Evolutionary conservation across 2,888 invertebrate species (phyloP).

Genomic region (Ferrisia virgata): DNA sequence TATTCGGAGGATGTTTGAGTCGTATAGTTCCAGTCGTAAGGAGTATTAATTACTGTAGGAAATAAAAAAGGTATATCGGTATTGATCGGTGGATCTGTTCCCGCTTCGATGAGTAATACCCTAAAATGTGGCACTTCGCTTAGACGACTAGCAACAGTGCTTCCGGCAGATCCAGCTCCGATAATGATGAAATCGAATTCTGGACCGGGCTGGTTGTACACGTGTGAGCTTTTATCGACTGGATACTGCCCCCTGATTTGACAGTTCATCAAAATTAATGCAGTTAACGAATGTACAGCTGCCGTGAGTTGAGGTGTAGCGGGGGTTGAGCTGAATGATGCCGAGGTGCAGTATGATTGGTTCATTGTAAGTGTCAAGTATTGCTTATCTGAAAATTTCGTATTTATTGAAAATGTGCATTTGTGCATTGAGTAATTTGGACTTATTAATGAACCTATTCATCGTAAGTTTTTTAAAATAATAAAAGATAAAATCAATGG

Average conservation of each 20-base stretch:
- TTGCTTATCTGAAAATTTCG: too few species aligned
- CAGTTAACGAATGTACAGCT: constrained; percentile 75
- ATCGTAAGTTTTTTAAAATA: too few species aligned
- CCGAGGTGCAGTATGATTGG: constrained; percentile 75
- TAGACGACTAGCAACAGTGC: constrained; percentile 57
- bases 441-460: too few species aligned
- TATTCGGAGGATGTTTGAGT: constrained; percentile 54
- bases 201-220: neutral
- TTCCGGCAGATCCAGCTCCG: constrained; percentile 60
- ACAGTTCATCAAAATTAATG: constrained; percentile 61
- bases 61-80: constrained; percentile 56
- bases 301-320: constrained; percentile 83
- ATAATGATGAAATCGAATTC: constrained; percentile 55
- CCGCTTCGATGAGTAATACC: constrained; percentile 57
- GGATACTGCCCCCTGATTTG: neutral
- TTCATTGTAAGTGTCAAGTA: too few species aligned
- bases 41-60: constrained; percentile 50
- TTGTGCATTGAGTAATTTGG: too few species aligned
- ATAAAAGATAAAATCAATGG: too few species aligned
- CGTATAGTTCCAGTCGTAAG: constrained; percentile 54
- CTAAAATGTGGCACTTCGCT: constrained; percentile 56
- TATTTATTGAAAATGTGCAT: too few species aligned
- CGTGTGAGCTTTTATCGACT: neutral
- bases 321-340: constrained; percentile 74
- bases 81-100: constrained; percentile 55